phyloP scores from a whole-genome alignment of 2,888 invertebrate species.

The Melinopterus prodromus region DNA sequence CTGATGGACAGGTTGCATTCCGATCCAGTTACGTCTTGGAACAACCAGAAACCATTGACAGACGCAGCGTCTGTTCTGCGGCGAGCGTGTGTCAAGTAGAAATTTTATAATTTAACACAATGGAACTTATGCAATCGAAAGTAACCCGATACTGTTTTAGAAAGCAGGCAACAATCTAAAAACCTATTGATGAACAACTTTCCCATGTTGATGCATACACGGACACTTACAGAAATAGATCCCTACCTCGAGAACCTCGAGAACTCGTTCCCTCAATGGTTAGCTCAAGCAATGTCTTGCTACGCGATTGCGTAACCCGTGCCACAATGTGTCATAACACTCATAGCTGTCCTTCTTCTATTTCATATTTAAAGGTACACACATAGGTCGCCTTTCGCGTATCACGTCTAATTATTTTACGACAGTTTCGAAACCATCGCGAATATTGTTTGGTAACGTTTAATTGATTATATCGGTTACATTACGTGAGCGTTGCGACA shows the following conservation, averaged over 20 bases:
- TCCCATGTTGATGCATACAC: slow-evolving; percentile 27
- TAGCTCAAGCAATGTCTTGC: neutral
- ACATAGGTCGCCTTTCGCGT: neutral
- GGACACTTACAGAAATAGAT: neutral
- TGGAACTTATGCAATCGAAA: slow-evolving; percentile 35
- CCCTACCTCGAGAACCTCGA: neutral
- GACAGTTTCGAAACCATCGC: neutral
- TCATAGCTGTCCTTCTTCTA: neutral
- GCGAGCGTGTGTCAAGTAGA: slow-evolving; percentile 28
- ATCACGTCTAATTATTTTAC: neutral
- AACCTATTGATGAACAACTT: slow-evolving; percentile 39
- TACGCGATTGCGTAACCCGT: neutral
- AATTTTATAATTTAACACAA: slow-evolving; percentile 35
- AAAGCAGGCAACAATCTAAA: slow-evolving; percentile 37
- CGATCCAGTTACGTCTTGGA: too few relatives aligned
- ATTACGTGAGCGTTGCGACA: neutral
- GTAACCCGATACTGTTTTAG: slow-evolving; percentile 35
- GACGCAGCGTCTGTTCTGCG: neutral
- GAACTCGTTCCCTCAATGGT: neutral
- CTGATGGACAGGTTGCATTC: too few relatives aligned
- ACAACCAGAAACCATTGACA: neutral
- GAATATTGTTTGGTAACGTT: neutral
- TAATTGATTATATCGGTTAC: slow-evolving; percentile 4
- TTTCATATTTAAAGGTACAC: slow-evolving; percentile 4
- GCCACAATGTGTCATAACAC: neutral